Base-by-base conservation (phyloP, 2,888 invertebrate species). In the Andrena fulva region DNA sequence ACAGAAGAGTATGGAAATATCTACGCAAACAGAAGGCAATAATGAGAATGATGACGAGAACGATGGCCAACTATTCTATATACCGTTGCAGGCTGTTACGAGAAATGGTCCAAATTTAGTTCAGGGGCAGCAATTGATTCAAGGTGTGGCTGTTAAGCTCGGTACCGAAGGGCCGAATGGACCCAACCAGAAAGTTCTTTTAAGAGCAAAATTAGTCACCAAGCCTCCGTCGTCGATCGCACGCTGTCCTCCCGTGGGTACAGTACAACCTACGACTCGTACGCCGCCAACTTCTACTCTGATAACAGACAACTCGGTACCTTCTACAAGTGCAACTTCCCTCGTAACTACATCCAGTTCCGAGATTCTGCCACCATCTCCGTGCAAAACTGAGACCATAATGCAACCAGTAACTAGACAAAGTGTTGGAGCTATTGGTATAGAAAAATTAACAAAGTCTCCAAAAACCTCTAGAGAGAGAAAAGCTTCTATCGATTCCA, bases 121-220 rank as follows among this genome's bases (percentile, higher is more conserved):
- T 20, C 93, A 92, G 78, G 93, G 93, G 3, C 94, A 94, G 56
- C 95, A 95, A 82, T 83, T 95, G 20, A 96, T 96, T 78, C 96
- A 96, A 87, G 96, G 96, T 0, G 96, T 96, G 0, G 96, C 96
- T 1, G 96, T 96, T 1, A 96, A 96, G 90, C 90, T 96, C 52
- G 96, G 96, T 0, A 95, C 96, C 0, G 96, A 96, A 88, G 96
- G 96, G 2, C 95, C 95, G 0, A 95, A 95, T 56, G 96, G 96
- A 3, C 95, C 96, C 0, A 96, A 96, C 90, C 96, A 96, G 76
- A 94, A 95, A 82, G 96, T 96, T 35, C 93, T 95, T 8, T 78
- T 96, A 94, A 95, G 95, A 85, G 96, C 96, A 0, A 96, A 96
- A 70, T 91, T 96, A 12, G 96, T 96, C 10, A 96, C 96, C 0